These are phyloP conservation scores for Nomia melanderi DNA, from an alignment of 1,140 invertebrate species.

Conservation along the genomic window DNA sequence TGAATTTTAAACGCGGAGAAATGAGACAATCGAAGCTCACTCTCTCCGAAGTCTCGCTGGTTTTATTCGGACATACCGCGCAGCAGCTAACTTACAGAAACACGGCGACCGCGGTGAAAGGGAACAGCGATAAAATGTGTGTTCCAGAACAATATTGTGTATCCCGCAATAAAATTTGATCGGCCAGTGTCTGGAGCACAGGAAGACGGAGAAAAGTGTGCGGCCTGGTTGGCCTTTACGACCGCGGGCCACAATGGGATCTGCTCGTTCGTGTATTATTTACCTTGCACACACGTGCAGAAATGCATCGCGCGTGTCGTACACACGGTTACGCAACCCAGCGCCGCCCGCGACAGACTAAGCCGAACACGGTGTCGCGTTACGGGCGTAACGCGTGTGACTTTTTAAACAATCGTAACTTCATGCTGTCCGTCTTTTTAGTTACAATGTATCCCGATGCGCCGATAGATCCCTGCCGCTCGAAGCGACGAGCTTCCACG, in stretches of 20 bases:
- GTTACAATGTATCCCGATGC: conserved; percentile 21
- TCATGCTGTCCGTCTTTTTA: conserved; percentile 20
- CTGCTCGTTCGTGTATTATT: conserved; percentile 35
- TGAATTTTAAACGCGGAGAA: too few species aligned
- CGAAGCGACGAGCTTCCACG: too few species aligned
- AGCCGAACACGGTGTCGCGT: conserved; percentile 65
- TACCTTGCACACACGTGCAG: conserved; percentile 41
- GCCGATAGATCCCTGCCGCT: neutral
- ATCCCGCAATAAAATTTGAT: neutral
- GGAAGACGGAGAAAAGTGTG: too few species aligned
- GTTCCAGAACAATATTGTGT: neutral
- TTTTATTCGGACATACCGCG: too few species aligned
- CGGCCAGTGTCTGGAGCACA: neutral
- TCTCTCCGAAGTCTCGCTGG: too few species aligned
- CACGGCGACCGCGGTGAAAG: too few species aligned
- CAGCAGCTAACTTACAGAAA: too few species aligned
- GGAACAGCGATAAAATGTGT: neutral
- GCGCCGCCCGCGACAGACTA: conserved; percentile 34
- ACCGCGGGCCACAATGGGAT: conserved; percentile 3
- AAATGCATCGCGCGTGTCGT: conserved; percentile 40
- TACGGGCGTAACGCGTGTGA: conserved; percentile 54
- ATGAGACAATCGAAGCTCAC: too few species aligned
- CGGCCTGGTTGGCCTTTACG: conserved; percentile 10
- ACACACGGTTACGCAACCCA: conserved; percentile 62
- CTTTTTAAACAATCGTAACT: conserved; percentile 49